Base-by-base conservation (phyloP, 2,888 invertebrate genomes). In the Erebia epiphron region DNA sequence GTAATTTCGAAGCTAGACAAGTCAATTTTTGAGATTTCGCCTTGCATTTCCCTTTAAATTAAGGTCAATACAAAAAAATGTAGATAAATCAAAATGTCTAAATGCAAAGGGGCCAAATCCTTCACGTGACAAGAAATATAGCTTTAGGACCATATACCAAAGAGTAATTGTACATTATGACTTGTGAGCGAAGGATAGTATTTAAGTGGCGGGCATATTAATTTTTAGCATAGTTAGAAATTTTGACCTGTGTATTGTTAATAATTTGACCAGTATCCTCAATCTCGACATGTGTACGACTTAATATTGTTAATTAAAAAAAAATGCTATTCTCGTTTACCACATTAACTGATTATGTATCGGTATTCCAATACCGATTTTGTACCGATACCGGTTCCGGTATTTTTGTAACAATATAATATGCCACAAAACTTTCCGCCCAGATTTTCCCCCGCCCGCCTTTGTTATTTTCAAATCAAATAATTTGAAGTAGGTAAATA, bases 141-240 rank as follows among this genome's bases (percentile, higher is more conserved):
- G 91, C 89, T 86, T 87, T 88, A 91, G 91, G 90, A 87, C 89
- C 89, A 85, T 87, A 90, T 91, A 93, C 92, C 92, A 93, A 93
- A 93, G 92, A 93, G 85, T 89, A 88, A 89, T 87, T 92, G 91
- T 92, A 92, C 87, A 91, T 90, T 91, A 86, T 84, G 35, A 35
- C 35, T 35, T 35, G 35, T 35, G 86, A 89, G 83, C 84, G 85
- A 86, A 85, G 79, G 83, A 84, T 89, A 86, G 83, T 77, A 79
- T 80, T 84, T 87, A 87, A 79, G 78, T 80, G 82, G 81, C 81
- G 82, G 81, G 82, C 84, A 80, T 90, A 89, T 91, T 91, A 89
- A 92, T 91, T 92, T 88, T 77, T 90, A 90, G 86, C 77, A 77
- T 90, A 88, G 80, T 85, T 86, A 86, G 82, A 87, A 83, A 82